phyloP scores from a whole-genome alignment of 2,113 vertebrate genomes.

The Campylomormyrus tamandua region DNA sequence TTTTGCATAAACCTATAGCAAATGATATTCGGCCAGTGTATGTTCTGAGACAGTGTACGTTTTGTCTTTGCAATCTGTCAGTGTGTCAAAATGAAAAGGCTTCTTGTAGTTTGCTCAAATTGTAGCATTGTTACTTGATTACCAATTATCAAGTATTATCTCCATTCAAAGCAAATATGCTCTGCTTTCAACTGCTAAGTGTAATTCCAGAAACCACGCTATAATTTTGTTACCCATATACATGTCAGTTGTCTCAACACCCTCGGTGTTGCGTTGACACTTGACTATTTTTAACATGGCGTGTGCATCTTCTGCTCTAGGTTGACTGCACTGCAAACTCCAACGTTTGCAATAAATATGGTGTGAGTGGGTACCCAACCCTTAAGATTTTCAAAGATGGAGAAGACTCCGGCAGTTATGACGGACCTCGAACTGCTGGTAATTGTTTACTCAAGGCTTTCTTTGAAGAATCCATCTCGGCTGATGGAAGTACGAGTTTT shows the following conservation, averaged over 20 bases:
- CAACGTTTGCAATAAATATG: conserved; percentile 86
- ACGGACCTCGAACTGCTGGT: conserved; percentile 90
- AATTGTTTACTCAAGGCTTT: not conserved
- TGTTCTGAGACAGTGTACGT: not conserved
- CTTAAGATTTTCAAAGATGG: conserved; percentile 93
- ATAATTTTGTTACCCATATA: not conserved
- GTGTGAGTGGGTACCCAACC: conserved; percentile 93
- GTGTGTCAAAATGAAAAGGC: not conserved
- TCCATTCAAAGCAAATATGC: not conserved
- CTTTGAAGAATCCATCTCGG: not conserved
- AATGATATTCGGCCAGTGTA: not conserved
- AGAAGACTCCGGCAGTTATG: conserved; percentile 85
- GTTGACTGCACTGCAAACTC: conserved; percentile 89
- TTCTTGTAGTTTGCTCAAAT: not conserved
- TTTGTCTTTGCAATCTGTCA: not conserved
- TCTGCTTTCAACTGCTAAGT: not conserved
- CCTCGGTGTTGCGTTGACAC: not conserved
- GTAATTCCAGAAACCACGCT: not conserved
- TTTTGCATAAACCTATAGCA: not conserved
- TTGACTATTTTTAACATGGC: not conserved
- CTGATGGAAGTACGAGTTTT: not conserved
- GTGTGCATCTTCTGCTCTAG: conserved; percentile 47
- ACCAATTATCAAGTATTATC: not conserved
- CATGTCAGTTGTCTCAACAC: not conserved
- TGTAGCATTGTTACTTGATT: not conserved